Percentiles rank a stretch among this genome's conserved stretches.
Evolutionary conservation across 1,140 invertebrate genomes (phyloP).

Genomic region (Cataglyphis hispanica): DNA sequence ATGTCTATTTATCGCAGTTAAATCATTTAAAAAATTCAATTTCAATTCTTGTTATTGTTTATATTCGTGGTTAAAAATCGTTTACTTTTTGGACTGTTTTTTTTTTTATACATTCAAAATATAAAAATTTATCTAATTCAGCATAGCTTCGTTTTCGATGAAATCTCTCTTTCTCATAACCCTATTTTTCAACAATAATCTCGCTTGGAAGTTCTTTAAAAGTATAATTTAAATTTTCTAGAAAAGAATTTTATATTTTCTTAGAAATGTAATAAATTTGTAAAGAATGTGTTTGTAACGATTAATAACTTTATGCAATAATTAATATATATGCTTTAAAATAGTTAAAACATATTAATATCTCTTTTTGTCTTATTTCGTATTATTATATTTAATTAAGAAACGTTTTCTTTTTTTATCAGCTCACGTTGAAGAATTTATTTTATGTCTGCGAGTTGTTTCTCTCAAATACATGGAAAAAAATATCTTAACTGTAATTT

Average conservation of each 20-base stretch:
- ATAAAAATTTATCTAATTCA: not conserved
- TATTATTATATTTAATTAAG: not conserved
- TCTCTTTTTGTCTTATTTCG: not conserved
- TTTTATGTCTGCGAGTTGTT: not conserved
- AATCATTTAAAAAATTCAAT: not conserved
- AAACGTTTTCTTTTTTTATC: not conserved
- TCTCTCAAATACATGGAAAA: not conserved
- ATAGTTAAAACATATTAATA: too few relatives aligned
- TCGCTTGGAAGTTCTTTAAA: too few relatives aligned
- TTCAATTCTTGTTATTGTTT: not conserved
- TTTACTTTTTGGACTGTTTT: not conserved
- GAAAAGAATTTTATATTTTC: too few relatives aligned
- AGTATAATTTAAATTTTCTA: too few relatives aligned
- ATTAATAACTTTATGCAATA: too few relatives aligned
- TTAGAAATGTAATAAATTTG: too few relatives aligned
- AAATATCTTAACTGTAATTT: too few relatives aligned
- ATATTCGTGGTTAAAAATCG: not conserved
- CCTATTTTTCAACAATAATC: not conserved
- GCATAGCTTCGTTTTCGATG: not conserved
- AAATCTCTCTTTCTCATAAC: not conserved
- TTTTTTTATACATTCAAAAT: not conserved
- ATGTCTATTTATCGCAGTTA: conserved; percentile 24
- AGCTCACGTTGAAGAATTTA: not conserved
- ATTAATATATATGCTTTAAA: too few relatives aligned
- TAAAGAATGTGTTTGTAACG: too few relatives aligned